phyloP scores from a whole-genome alignment of 1,140 invertebrate genomes.

The Andrena cerasifolii region DNA sequence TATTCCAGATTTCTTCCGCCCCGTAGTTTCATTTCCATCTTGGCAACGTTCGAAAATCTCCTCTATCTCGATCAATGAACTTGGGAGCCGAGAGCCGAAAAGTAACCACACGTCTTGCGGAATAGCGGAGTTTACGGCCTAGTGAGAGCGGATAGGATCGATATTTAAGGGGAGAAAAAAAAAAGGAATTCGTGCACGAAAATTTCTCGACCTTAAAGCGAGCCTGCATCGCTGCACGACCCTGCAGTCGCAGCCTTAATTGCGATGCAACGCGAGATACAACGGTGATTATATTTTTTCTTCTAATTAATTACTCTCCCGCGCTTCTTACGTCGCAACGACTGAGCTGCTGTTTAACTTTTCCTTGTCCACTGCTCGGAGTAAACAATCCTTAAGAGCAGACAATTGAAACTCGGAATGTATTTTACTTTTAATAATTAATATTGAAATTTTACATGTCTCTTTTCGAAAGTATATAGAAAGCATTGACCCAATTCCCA shows the following conservation, averaged over 20 bases:
- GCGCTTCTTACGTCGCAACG: too few species aligned
- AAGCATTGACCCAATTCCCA: too few species aligned
- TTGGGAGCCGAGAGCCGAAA: constrained; percentile 56
- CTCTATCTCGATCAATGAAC: constrained; percentile 56
- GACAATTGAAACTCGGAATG: not conserved
- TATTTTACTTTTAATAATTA: not conserved
- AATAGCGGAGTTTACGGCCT: constrained; percentile 53
- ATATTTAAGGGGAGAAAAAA: constrained; percentile 43
- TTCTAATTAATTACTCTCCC: constrained; percentile 1
- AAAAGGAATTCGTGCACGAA: not conserved
- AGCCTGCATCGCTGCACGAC: not conserved
- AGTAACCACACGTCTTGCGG: constrained; percentile 49
- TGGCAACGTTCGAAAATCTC: constrained; percentile 34
- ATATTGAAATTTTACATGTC: not conserved
- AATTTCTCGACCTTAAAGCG: constrained; percentile 33
- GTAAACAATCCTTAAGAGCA: not conserved
- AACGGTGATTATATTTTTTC: not conserved
- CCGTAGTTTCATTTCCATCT: constrained; percentile 51
- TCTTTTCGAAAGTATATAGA: too few species aligned
- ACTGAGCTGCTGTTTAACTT: constrained; percentile 1
- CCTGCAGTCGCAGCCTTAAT: not conserved
- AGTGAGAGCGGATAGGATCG: constrained; percentile 49
- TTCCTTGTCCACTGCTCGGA: not conserved
- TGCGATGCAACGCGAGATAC: not conserved
- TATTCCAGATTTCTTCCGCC: constrained; percentile 7